Base-by-base conservation (phyloP, 2,113 vertebrate genomes). In the Diadophis punctatus region DNA sequence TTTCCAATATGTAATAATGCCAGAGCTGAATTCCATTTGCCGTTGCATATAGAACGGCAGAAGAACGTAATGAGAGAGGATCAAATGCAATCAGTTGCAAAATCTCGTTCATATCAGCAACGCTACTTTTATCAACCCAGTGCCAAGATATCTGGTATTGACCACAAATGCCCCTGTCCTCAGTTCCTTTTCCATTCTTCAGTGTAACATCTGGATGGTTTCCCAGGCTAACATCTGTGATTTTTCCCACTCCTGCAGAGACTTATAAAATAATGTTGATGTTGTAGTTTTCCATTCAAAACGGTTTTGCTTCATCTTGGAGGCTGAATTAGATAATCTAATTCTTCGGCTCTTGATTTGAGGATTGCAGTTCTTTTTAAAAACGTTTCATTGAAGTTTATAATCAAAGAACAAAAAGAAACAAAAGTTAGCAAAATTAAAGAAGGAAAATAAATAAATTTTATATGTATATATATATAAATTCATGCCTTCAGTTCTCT, bases 201-300 rank as follows among this genome's bases (percentile, higher is more conserved):
- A 87, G 25, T 68, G 43, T 86, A 92, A 85, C 96, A 8, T 11
- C 95, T 95, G 96, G 39, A 46, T 87, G 23, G 46, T 80, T 92
- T 97, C 96, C 94, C 95, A 97, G 60, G 93, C 68, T 91, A 91
- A 93, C 95, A 96, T 55, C 60, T 96, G 96, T 93, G 11, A 6
- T 11, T 87, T 95, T 96, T 96, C 95, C 93, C 96, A 96, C 91
- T 6, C 25, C 4, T 86, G 0, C 0, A 52, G 23, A 34, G 63
- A 4, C 63, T 34, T 68, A 18, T 34, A 34, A 16, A n/a, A 68
- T 6, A n/a, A 68, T 0, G 27, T 68, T 16, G 63, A n/a, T n/a
- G 30, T 3, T 58, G 23, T 68, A 68, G 12, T n/a, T n/a, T 68
- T n/a, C 63, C 63, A n/a, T 68, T 16, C 63, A 14, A 7, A 68